phyloP scores from a whole-genome alignment of 2,797 vertebrate genomes.

The Champsocephalus esox region DNA sequence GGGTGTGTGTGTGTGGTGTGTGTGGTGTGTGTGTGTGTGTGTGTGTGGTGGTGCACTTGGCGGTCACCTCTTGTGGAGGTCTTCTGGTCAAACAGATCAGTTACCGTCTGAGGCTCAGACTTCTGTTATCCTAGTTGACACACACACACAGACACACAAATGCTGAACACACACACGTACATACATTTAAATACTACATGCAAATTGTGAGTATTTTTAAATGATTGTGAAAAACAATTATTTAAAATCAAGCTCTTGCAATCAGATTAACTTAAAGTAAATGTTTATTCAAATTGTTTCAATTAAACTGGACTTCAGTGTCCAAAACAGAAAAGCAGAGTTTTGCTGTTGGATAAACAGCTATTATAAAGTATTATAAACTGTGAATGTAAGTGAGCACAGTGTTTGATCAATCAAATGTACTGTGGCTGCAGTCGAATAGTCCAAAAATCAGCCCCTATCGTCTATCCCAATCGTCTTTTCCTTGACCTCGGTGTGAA shows the following conservation, averaged over 20 bases:
- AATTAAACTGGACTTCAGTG: no score
- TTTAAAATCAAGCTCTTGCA: no score
- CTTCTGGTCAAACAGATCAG: constrained; percentile 70
- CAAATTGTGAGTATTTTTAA: no score
- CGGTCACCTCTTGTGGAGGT: constrained; percentile 61
- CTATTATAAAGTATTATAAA: neutral
- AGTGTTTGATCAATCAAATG: neutral
- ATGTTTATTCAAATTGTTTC: no score
- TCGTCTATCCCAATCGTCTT: no score
- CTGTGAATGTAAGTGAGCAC: neutral
- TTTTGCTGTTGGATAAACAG: no score
- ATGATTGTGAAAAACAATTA: no score
- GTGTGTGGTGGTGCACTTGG: constrained; percentile 40
- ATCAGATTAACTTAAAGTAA: no score
- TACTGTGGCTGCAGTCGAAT: neutral
- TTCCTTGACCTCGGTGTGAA: no score
- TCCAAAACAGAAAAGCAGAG: no score
- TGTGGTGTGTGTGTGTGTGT: constrained; percentile 31
- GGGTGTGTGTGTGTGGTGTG: constrained; percentile 19
- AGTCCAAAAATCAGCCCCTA: no score
- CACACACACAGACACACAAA: neutral
- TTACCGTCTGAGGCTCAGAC: constrained; percentile 65
- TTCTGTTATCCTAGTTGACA: constrained; percentile 33
- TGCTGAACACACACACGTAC: constrained; percentile 10
- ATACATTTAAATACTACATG: neutral